Conservation (phyloP, 2,113 vertebrate genomes). For the Struthidea cinerea region DNA sequence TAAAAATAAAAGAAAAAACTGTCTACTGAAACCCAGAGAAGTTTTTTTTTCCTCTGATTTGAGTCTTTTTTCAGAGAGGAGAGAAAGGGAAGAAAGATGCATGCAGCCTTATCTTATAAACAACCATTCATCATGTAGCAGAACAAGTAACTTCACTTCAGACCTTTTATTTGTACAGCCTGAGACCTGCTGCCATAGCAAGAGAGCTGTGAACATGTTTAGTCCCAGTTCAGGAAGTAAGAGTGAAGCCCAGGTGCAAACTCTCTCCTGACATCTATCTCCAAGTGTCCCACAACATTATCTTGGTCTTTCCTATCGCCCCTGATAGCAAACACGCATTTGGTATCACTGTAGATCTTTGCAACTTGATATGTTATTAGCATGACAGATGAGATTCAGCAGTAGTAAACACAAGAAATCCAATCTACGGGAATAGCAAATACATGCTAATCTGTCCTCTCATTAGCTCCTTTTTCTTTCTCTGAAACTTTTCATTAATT, state of each 20-base stretch:
- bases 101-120: neutral
- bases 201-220: conserved; percentile 50
- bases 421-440: neutral
- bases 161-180: conserved; percentile 19
- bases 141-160: conserved; percentile 26
- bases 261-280: neutral
- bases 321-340: neutral
- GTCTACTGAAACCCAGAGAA: neutral
- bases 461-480: neutral
- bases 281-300: neutral
- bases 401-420: neutral
- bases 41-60: neutral
- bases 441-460: neutral
- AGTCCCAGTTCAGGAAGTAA: conserved; percentile 23
- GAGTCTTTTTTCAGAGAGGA: neutral
- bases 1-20: neutral
- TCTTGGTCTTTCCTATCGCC: neutral
- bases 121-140: conserved; percentile 14
- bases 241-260: neutral
- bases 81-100: neutral
- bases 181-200: conserved; percentile 51
- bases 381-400: neutral
- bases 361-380: neutral
- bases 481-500: neutral
- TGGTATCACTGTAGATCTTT: neutral